phyloP scores from a whole-genome alignment of 2,888 invertebrate genomes.

The Drosophila anomalata region DNA sequence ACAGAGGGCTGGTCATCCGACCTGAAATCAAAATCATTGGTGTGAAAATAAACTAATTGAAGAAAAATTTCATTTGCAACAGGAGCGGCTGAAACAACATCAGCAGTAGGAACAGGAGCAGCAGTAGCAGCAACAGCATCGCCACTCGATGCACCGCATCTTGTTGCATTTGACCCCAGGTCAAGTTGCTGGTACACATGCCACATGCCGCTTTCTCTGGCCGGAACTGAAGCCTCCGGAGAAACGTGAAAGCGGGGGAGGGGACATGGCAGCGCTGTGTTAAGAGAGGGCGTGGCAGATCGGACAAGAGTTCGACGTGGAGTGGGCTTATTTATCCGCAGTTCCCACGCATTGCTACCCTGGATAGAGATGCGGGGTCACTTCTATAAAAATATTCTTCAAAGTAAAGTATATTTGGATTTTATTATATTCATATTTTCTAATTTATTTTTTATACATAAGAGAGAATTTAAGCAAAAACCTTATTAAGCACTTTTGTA shows the following conservation, averaged over 20 bases:
- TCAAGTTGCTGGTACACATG: conserved; percentile 60
- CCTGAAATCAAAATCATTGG: conserved; percentile 75
- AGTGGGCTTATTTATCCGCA: not conserved
- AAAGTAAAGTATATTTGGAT: too few species aligned
- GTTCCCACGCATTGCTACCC: not conserved
- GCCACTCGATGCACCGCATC: conserved; percentile 55
- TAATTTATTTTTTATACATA: too few species aligned
- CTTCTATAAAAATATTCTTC: too few species aligned
- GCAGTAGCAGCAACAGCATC: conserved; percentile 12
- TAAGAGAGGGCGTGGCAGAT: conserved; percentile 3
- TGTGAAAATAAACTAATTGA: conserved; percentile 80
- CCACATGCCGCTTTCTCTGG: conserved; percentile 13
- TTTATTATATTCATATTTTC: too few species aligned
- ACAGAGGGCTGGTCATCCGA: conserved; percentile 21
- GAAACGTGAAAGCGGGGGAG: not conserved
- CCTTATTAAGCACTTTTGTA: too few species aligned
- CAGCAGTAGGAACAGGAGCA: conserved; percentile 8
- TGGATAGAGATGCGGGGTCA: not conserved
- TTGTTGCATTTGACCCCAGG: conserved; percentile 74
- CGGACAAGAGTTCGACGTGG: conserved; percentile 11
- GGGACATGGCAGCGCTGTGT: not conserved
- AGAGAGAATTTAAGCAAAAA: too few species aligned
- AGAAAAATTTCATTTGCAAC: conserved; percentile 74
- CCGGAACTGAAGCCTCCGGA: conserved; percentile 23
- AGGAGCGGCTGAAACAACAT: conserved; percentile 20